Evolutionary conservation across 2,113 vertebrate species (phyloP).

Genomic region (Coregonus clupeaformis): DNA sequence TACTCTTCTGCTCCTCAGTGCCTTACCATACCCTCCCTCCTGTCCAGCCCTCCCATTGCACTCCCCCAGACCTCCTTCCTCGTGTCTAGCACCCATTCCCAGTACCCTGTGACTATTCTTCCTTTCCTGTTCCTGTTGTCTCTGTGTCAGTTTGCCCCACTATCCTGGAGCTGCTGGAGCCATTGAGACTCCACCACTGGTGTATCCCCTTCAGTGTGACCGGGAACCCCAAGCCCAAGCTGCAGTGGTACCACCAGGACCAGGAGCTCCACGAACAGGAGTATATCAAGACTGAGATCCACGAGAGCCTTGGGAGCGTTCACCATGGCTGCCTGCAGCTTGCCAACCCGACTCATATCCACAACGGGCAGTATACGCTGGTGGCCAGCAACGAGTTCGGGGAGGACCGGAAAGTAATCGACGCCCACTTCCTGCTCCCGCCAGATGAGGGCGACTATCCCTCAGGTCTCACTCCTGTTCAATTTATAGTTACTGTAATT

Average conservation of each 20-base stretch:
- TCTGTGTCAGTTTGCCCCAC: constrained; percentile 85
- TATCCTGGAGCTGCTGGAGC: constrained; percentile 86
- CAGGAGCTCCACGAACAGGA: constrained; percentile 82
- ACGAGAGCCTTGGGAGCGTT: constrained; percentile 84
- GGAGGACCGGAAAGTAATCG: constrained; percentile 82
- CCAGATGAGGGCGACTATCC: constrained; percentile 74
- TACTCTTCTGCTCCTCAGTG: constrained; percentile 55
- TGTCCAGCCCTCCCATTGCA: constrained; percentile 27
- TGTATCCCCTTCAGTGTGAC: constrained; percentile 97
- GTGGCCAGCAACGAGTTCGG: constrained; percentile 88
- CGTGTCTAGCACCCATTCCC: constrained; percentile 52
- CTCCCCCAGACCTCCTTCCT: constrained; percentile 41
- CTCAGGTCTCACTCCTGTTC: constrained; percentile 45
- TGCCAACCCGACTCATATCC: constrained; percentile 93
- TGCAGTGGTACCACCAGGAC: constrained; percentile 90
- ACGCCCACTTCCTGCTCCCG: constrained; percentile 87
- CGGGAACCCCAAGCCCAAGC: constrained; percentile 88
- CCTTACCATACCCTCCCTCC: constrained; percentile 41
- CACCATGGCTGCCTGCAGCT: constrained; percentile 96
- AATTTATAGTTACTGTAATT: background rate
- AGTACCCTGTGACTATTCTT: constrained; percentile 51
- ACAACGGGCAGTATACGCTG: constrained; percentile 92
- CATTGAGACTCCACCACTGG: constrained; percentile 90
- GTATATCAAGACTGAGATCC: constrained; percentile 90
- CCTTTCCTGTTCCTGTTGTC: constrained; percentile 60